Evolutionary conservation across 2,888 invertebrate species (phyloP), one percentile per base, ranked within the genome.

Genomic region (Catocala sponsa): DNA sequence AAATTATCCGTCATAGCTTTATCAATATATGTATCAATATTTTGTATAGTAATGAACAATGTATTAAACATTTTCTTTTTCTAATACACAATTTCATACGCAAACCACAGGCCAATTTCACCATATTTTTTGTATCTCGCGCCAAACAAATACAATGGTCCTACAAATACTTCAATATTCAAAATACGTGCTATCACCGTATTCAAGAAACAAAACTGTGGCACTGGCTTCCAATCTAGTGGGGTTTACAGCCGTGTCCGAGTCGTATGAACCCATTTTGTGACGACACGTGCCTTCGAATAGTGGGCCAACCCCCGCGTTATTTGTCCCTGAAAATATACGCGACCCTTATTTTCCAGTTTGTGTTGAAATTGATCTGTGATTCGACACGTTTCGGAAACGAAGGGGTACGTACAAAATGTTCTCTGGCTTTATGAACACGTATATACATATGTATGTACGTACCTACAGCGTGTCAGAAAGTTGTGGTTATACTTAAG

Each of bases 181-280:
- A 59, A 54, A 63, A 54, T 43, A 53, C 35, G 48, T 41, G 44
- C 13, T n/a, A 25, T 11, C 47, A 44, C 15, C 12, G 50, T 25
- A 60, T 63, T 63, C 43, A 32, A 63, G 48, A 49, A 62, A 15
- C 38, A 32, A 56, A 52, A 41, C 43, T 35, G 33, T 52, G 25
- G 33, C 70, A 65, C 59, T 64, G 56, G 43, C 44, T 69, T 68
- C 76, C 74, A 76, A 76, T 76, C 67, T 63, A 46, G 55, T 53
- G 33, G 59, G 65, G 67, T 76, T 76, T 76, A 76, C 65, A 42
- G 47, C 74, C 63, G 42, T 49, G 55, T 70, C 63, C 69, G 59
- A 48, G 9, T 41, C 52, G 54, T 65, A 64, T 46, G 48, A 25
- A 38, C 12, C 56, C 38, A 64, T 76, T 65, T 61, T 61, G 55